These are phyloP conservation scores for Danio choprae DNA, from an alignment of 2,797 vertebrate species.

Conservation along the genomic window DNA sequence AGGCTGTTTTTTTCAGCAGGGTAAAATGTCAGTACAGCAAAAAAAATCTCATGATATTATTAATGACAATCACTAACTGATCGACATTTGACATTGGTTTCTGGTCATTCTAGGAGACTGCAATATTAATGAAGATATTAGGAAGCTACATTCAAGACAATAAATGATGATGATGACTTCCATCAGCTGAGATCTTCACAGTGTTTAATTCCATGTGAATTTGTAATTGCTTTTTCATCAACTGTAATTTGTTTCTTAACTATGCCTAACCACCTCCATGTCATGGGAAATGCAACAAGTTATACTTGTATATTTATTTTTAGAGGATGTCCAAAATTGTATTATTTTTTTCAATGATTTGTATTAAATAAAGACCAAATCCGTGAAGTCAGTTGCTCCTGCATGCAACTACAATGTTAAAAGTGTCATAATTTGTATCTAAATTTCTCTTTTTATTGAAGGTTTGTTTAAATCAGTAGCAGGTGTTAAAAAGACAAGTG, in stretches of 20 bases:
- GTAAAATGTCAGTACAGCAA: neutral
- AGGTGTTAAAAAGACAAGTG: neutral
- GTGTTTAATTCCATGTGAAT: constrained; percentile 6
- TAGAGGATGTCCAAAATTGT: constrained; percentile 59
- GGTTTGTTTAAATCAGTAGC: too few relatives aligned
- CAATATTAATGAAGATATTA: constrained; percentile 79
- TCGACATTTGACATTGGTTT: neutral
- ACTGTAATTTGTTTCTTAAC: constrained; percentile 25
- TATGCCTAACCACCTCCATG: constrained; percentile 42
- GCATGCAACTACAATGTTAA: constrained; percentile 24
- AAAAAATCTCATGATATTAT: too few relatives aligned
- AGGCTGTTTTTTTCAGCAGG: too few relatives aligned
- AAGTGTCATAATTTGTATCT: constrained; percentile 54
- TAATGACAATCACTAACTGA: neutral
- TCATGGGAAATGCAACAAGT: constrained; percentile 24
- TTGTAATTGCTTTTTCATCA: constrained; percentile 26
- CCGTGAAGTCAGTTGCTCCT: constrained; percentile 60
- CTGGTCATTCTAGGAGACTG: constrained; percentile 73
- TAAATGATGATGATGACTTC: constrained; percentile 70
- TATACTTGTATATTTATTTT: constrained; percentile 55
- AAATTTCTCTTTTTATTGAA: neutral
- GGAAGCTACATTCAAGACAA: constrained; percentile 74
- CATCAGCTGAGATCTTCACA: constrained; percentile 11
- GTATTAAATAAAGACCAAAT: constrained; percentile 73
- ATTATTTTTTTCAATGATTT: constrained; percentile 68